Conservation (phyloP, 2,113 vertebrate genomes). For the Amazona vittata region DNA sequence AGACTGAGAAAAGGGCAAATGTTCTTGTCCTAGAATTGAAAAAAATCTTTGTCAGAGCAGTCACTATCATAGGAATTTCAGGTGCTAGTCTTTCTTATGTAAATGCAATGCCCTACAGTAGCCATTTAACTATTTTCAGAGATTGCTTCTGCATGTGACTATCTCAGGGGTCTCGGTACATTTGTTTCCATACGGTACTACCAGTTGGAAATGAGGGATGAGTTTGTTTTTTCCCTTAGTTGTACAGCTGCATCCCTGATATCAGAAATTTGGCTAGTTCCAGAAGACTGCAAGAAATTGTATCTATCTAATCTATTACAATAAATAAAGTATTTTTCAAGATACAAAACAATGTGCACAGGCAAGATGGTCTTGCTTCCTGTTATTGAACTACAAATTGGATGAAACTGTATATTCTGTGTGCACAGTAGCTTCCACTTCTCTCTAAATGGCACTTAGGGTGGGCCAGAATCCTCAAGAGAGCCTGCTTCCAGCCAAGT, state of each 20-base stretch:
- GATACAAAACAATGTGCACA: accelerated
- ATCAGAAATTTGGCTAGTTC: not conserved
- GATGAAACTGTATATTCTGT: not conserved
- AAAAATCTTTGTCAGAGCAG: not conserved
- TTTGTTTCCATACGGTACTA: not conserved
- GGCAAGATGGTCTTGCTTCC: not conserved
- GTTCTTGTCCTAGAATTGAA: not conserved
- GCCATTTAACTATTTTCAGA: not conserved
- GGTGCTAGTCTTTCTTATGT: not conserved
- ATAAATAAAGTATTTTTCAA: not conserved
- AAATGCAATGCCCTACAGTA: not conserved
- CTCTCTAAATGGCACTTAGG: not conserved
- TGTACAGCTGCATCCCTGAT: not conserved
- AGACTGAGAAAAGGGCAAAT: not conserved
- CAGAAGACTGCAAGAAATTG: not conserved
- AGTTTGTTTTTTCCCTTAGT: not conserved
- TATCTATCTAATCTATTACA: not conserved
- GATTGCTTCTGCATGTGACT: not conserved
- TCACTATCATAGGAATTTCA: not conserved
- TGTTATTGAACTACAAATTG: not conserved
- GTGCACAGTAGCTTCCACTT: not conserved
- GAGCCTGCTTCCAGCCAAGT: not conserved
- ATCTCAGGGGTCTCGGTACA: not conserved
- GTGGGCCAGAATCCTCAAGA: not conserved
- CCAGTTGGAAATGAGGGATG: not conserved